Evolutionary conservation across 2,888 invertebrate genomes (phyloP), one percentile per base, ranked within the genome.

Genomic region (Melanostoma mellinum): DNA sequence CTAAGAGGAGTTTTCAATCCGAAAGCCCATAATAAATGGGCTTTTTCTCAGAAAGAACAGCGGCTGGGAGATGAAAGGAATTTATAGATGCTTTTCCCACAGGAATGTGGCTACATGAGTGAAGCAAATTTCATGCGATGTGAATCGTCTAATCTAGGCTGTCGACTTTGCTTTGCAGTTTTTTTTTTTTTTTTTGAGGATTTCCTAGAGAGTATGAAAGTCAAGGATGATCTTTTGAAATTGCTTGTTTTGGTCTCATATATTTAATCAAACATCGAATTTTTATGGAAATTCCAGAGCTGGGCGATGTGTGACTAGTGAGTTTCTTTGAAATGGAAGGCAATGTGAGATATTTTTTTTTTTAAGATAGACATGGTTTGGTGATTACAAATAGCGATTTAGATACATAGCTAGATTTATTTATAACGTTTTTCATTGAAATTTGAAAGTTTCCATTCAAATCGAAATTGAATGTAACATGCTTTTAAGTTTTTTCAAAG

Each of bases 161-260:
- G 56, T 69, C 55, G 58, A 63, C 53, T 74, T 63, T 69, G 42
- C 67, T 46, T 52, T 68, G 50, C 20, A 56, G 42, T 50, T n/a
- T 69, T 80, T 69, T 69, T 68, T 68, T 52, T 50, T 4, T 33
- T 33, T 20, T n/a, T n/a, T n/a, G n/a, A 63, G 69, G 71, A 63
- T 77, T 69, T 77, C 63, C 69, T 77, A 10, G 35, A 77, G 69
- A 71, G 71, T 77, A 56, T 71, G 63, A 6, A 6, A 30, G 61
- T 42, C 42, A 68, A 50, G 67, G 80, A 80, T 80, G 50, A 80
- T 74, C 80, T 74, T 44, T 20, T 32, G 63, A 60, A 69, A 80
- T 80, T 80, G 80, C 72, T 53, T 78, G 40, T n/a, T 78, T 5
- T 46, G 35, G 46, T 69, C 46, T 53, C 55, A 73, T 40, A 46